Evolutionary conservation across 2,888 invertebrate species (phyloP).

Genomic region (Agrilus mali): DNA sequence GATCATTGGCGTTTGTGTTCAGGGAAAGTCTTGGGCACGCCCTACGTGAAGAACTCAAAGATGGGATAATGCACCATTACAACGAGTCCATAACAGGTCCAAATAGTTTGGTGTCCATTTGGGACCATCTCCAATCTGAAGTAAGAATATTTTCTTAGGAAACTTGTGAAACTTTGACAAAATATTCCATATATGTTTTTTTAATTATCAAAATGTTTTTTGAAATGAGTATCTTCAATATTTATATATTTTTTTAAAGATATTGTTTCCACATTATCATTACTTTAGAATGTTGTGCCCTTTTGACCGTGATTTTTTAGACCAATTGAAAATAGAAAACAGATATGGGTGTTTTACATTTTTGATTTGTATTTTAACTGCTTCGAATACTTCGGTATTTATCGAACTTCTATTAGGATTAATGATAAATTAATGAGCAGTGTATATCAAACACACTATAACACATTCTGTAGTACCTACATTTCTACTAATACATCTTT

Average conservation of each 20-base stretch:
- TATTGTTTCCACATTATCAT: no score
- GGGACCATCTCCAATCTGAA: slow-evolving; percentile 59
- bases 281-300: no score
- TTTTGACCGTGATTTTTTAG: no score
- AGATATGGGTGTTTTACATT: no score
- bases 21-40: slow-evolving; percentile 54
- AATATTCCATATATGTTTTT: no score
- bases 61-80: slow-evolving; percentile 56
- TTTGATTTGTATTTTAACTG: no score
- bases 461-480: not conserved
- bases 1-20: slow-evolving; percentile 64
- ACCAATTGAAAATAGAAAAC: no score
- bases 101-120: slow-evolving; percentile 54
- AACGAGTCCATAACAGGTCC: slow-evolving; percentile 40
- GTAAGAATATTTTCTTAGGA: slow-evolving; percentile 28
- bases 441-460: not conserved
- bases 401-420: not conserved
- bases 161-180: not conserved
- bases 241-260: no score
- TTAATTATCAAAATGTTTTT: no score
- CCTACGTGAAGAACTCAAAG: slow-evolving; percentile 50
- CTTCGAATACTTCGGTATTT: not conserved
- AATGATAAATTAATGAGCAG: not conserved
- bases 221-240: no score
- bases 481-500: no score